Base-by-base conservation (phyloP, 2,797 vertebrate genomes). In the Pelochelys cantorii region DNA sequence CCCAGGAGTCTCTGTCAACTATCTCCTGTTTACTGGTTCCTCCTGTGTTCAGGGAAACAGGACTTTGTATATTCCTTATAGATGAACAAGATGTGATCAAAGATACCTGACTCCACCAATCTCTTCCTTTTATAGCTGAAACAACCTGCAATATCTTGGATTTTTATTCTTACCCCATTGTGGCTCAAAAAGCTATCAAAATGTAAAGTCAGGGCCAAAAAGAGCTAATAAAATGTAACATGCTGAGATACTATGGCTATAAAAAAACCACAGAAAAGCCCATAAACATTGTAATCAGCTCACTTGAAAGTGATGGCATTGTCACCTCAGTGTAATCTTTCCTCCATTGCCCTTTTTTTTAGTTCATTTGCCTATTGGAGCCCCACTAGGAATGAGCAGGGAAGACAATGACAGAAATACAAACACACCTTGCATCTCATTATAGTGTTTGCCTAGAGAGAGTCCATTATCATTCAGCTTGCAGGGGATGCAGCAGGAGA, bases 211-310 rank as follows among this genome's bases (percentile, higher is more conserved):
- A 20, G n/a, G n/a, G n/a, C 31, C 65, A 34, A 68, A 31, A 68
- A 34, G 31, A 13, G 65, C n/a, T 68, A 68, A 68, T 34, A n/a
- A 34, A 68, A 68, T 34, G 42, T 25, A 79, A 88, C 37, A 80
- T 29, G 42, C 48, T 34, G 48, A 80, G 23, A 29, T 85, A 37
- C 25, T 82, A 68, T 57, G 65, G n/a, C 17, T 17, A 54, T 55
- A 57, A 88, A 88, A 82, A 20, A 5, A 60, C 37, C 13, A 34
- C 13, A 34, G 75, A 85, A 95, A 85, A 55, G 15, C n/a, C n/a
- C 34, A 68, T 68, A 20, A 68, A n/a, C n/a, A 34, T 68, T 68
- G 17, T 34, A 34, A 68, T 34, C 65, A 68, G 65, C 65, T 68
- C n/a, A 68, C 3, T 65, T 31, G n/a, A n/a, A 65, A n/a, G 31